Evolutionary conservation across 2,797 vertebrate species (phyloP), one percentile per base, ranked within the genome.

Genomic region (Poecilia velifera): DNA sequence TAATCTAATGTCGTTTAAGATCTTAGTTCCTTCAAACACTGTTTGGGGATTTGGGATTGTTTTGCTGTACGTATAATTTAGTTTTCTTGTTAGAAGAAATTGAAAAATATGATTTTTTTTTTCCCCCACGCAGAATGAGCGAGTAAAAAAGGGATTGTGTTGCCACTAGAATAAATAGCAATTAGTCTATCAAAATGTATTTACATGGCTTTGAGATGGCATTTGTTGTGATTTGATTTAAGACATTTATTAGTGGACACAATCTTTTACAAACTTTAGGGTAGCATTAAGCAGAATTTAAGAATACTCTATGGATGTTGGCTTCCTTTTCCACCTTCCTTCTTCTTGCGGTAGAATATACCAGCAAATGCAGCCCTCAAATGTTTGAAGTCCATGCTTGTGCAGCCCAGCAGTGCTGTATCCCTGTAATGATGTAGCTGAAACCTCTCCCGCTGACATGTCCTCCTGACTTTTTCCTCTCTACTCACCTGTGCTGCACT

Each of bases 401-500:
- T 74, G 57, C 55, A 57, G 68, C 47, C 46, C 84, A 77, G 59
- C 74, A 6, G 45, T 45, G 25, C 70, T 71, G 20, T 88, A 75
- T 72, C 25, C 14, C 62, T 80, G 72, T 28, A 87, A 84, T 82
- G 82, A 88, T 73, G 74, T 47, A 53, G 25, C 73, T 46, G 72
- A 82, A 59, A 53, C 12, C 8, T n/a, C 78, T 83, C 45, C 72
- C 41, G 41, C 7, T 49, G 53, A 77, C 77, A 73, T 76, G 72
- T 75, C 76, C 59, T 76, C 51, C 31, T 76, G 28, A 81, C 64
- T 76, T 78, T 31, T n/a, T 76, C 45, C 64, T 47, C 51, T 79
- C 70, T 76, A 73, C 74, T 79, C 49, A 73, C 31, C 79, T 68
- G n/a, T 47, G 49, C 49, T 45, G n/a, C 72, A 51, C 72, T 72